Evolutionary conservation across 2,888 invertebrate species (phyloP).

Genomic region (Dyspetes luteomarginatus): DNA sequence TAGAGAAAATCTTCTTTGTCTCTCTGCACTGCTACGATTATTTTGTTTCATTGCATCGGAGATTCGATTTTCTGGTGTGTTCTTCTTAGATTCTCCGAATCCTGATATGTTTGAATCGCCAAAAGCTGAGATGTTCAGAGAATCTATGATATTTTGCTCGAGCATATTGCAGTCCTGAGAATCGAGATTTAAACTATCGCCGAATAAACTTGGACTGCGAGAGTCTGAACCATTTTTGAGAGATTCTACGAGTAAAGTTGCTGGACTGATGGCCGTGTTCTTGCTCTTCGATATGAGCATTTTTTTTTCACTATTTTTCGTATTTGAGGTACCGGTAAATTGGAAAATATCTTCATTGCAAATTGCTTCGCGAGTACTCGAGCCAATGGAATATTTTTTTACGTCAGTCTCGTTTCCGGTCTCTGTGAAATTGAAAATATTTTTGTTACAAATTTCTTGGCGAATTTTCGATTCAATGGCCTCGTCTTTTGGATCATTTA

Average conservation of each 20-base stretch:
- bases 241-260: constrained; percentile 24
- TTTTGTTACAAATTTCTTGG: neutral
- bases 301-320: neutral
- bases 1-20: constrained; percentile 8
- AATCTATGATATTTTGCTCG: constrained; percentile 80
- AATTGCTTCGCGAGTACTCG: constrained; percentile 1
- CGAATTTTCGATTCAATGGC: neutral
- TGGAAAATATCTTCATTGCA: neutral
- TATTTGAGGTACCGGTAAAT: constrained; percentile 3
- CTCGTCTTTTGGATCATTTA: neutral
- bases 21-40: constrained; percentile 23
- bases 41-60: neutral
- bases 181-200: constrained; percentile 86
- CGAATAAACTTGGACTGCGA: constrained; percentile 85
- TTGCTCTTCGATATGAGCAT: neutral
- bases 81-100: constrained; percentile 1
- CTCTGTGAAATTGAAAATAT: neutral
- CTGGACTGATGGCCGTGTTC: constrained; percentile 17
- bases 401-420: neutral
- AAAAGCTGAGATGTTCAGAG: constrained; percentile 71
- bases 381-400: neutral
- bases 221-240: constrained; percentile 69
- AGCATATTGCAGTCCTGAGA: constrained; percentile 84
- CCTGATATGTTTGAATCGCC: constrained; percentile 66
- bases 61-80: constrained; percentile 16